Evolutionary conservation across 1,140 invertebrate species (phyloP), one percentile per base, ranked within the genome.

Genomic region (Medauroidea extradentata): DNA sequence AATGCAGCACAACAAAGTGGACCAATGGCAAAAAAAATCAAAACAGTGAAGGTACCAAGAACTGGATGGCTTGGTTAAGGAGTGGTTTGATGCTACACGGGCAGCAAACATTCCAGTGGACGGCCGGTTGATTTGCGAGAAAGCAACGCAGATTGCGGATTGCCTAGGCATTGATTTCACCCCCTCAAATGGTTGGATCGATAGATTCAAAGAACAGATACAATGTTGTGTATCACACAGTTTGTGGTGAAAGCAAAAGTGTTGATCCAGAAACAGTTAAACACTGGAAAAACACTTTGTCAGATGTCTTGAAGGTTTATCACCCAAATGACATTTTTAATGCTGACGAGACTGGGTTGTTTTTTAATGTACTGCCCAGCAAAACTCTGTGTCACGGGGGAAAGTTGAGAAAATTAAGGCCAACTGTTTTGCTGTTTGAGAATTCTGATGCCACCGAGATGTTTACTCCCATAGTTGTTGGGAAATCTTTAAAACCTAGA

Each of bases 341-440:
- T 60, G 68, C 61, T 13, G 71, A 78, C 62, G 73, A 78, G 65
- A 75, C 69, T 2, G 72, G 68, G 4, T 57, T 77, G 3, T 76
- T 76, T 67, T 79, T 62, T 59, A 67, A 34, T 34, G 29, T 34
- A 34, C 29, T 34, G 5, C 29, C 29, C 29, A 34, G 11, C 68
- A 64, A 46, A 66, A 14, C 49, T 69, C 21, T 71, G 52, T 74
- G 67, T 60, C n/a, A 24, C 18, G 67, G 69, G 34, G 70, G 74
- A 18, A 77, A 79, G 64, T 27, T 64, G 50, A 66, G 57, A 8
- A 76, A 76, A 65, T 68, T 73, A 46, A 49, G 73, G 25, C 44
- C 75, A 0, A 77, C 73, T 13, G 64, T 72, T 21, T 39, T 75
- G 25, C 59, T 75, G 2, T 63, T 53, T 55, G 42, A 23, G 13